These are phyloP conservation scores for Metridium senile DNA, from an alignment of 92 coral and sea anemone species.

Conservation along the genomic window DNA sequence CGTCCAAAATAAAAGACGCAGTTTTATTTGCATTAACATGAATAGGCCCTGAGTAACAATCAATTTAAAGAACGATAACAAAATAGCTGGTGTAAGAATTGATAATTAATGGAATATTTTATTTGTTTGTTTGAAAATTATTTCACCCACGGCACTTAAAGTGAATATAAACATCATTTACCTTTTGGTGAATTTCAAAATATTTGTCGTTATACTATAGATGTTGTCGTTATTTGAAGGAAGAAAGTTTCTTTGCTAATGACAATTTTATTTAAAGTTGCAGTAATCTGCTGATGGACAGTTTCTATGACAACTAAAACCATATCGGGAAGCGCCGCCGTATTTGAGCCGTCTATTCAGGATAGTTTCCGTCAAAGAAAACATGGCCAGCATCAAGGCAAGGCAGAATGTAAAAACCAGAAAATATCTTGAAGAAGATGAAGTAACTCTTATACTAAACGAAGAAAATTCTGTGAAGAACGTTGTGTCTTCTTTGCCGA, in stretches of 20 bases:
- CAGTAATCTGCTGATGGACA: slow-evolving; percentile 23
- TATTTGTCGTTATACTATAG: too few species aligned
- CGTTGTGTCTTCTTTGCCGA: slow-evolving; percentile 52
- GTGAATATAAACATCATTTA: too few species aligned
- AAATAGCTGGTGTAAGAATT: not conserved
- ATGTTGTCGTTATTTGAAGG: not conserved
- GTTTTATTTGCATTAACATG: slow-evolving; percentile 26
- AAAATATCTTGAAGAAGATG: slow-evolving; percentile 69
- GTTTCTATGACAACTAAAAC: slow-evolving; percentile 17
- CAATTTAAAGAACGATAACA: not conserved
- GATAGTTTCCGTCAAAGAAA: slow-evolving; percentile 13
- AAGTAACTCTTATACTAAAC: slow-evolving; percentile 53
- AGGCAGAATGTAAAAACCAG: slow-evolving; percentile 64
- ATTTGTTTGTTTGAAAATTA: too few species aligned
- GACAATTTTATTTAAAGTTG: slow-evolving; percentile 7
- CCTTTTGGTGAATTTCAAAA: too few species aligned
- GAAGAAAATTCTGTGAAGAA: slow-evolving; percentile 59
- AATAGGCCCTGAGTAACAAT: not conserved
- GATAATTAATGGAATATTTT: too few species aligned
- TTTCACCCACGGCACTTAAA: too few species aligned
- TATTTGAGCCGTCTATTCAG: too few species aligned
- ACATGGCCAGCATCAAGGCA: slow-evolving; percentile 56
- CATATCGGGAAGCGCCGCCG: not conserved
- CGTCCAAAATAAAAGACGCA: not conserved
- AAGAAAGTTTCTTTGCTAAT: not conserved